Evolutionary conservation across 2,888 invertebrate genomes (phyloP).

Genomic region (Dendrolimus pini): DNA sequence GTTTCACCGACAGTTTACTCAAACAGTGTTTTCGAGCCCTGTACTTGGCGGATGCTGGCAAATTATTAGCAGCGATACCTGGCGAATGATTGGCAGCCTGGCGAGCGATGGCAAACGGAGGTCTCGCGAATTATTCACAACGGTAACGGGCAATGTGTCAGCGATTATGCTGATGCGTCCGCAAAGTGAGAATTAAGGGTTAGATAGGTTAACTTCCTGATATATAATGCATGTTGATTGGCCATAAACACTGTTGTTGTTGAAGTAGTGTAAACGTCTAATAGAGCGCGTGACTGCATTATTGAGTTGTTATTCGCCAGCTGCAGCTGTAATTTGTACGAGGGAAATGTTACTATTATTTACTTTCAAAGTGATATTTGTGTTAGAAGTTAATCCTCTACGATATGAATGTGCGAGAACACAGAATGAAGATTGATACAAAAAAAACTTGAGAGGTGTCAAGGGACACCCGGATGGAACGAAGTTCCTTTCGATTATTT

Average conservation of each 20-base stretch:
- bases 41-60: background rate
- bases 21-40: background rate
- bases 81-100: background rate
- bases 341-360: background rate
- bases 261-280: background rate
- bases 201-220: slow-evolving; percentile 9
- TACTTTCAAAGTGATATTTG: background rate
- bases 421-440: too few relatives aligned
- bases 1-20: background rate
- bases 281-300: slow-evolving; percentile 12
- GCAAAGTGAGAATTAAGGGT: slow-evolving; percentile 12
- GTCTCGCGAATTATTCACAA: background rate
- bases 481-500: too few relatives aligned
- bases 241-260: background rate
- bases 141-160: background rate
- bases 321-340: background rate
- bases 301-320: background rate
- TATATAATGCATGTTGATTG: background rate
- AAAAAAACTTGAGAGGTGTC: too few relatives aligned
- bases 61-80: background rate
- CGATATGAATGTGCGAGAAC: too few relatives aligned
- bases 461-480: too few relatives aligned
- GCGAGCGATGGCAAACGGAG: background rate
- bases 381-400: background rate
- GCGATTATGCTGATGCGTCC: slow-evolving; percentile 9